Evolutionary conservation across 2,888 invertebrate species (phyloP).

Genomic region (Nomada goodeniana): DNA sequence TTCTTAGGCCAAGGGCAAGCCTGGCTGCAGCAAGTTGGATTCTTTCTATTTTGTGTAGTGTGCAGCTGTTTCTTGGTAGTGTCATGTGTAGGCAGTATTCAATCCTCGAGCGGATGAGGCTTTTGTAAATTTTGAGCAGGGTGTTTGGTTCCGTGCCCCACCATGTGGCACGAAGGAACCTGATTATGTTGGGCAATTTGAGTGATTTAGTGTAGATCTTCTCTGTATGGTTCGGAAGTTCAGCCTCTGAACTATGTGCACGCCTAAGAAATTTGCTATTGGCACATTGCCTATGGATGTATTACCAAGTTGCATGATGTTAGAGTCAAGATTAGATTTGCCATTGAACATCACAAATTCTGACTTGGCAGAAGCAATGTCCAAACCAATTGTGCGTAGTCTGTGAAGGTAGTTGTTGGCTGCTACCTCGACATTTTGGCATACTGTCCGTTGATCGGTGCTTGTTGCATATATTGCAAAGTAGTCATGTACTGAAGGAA

Average conservation of each 20-base stretch:
- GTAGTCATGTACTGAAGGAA: constrained; percentile 7
- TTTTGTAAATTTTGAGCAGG: too few relatives aligned
- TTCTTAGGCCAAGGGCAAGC: background rate
- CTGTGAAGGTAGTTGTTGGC: background rate
- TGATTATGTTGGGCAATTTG: background rate
- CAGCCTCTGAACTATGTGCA: background rate
- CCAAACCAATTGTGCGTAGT: background rate
- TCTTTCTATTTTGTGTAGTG: background rate
- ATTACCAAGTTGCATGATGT: too few relatives aligned
- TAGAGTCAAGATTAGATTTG: background rate
- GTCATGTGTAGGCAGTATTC: background rate
- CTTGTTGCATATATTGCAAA: background rate
- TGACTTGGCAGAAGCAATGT: background rate
- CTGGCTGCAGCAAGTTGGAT: background rate
- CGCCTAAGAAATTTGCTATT: constrained; percentile 3
- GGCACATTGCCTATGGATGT: background rate
- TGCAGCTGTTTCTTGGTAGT: too few relatives aligned
- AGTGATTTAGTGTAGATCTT: background rate
- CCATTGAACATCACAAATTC: background rate
- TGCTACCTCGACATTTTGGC: background rate
- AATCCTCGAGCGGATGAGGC: background rate
- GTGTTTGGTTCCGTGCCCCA: background rate
- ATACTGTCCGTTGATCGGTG: too few relatives aligned
- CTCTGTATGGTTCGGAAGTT: background rate
- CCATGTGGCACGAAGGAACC: background rate